Base-by-base conservation (phyloP, 2,113 vertebrate species). In the Pyrgilauda ruficollis region DNA sequence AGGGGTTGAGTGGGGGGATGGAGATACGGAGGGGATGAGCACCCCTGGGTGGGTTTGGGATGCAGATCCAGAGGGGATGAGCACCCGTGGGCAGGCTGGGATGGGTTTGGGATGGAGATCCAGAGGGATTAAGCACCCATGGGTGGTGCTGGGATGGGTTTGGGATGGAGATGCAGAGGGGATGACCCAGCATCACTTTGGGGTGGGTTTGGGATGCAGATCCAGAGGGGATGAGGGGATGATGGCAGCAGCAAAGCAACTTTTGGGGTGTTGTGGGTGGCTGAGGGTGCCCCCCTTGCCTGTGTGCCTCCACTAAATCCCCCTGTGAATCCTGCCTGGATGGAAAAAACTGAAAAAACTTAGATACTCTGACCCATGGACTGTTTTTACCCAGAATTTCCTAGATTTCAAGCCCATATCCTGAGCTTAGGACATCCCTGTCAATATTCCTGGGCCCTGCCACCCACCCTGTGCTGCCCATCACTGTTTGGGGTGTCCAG, bases 311-410 rank as follows among this genome's bases (percentile, higher is more conserved):
- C 6, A 3, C 16, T 1, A 11, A 66, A 11, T 1, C 9, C 2
- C 4, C 1, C 21, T 5, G 5, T 43, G 23, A 81, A n/a, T 20
- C 17, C 31, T 55, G 6, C 46, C 33, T 20, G 46, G 46, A 22
- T 50, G 50, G 35, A 56, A 72, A 80, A 80, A 66, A 10, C 13
- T 81, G 74, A 55, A 73, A 58, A 76, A 62, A 43, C 13, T 15
- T 2, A 0, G 15, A 63, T 10, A 10, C 8, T 13, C 41, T 18
- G 3, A 9, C 28, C 49, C 28, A 13, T 0, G 12, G 46, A 11
- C 35, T 43, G 46, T 1, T 67, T 63, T 46, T 8, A 35, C 15
- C 11, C 8, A 3, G 0, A 2, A 26, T 37, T 37, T 53, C 43
- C 31, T 2, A 7, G 20, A 39, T 44, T 77, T 63, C 24, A 43